Percentiles rank a stretch among this genome's conserved stretches.
Evolutionary conservation across 2,797 vertebrate species (phyloP).

Genomic region (Threskiornis aethiopicus): DNA sequence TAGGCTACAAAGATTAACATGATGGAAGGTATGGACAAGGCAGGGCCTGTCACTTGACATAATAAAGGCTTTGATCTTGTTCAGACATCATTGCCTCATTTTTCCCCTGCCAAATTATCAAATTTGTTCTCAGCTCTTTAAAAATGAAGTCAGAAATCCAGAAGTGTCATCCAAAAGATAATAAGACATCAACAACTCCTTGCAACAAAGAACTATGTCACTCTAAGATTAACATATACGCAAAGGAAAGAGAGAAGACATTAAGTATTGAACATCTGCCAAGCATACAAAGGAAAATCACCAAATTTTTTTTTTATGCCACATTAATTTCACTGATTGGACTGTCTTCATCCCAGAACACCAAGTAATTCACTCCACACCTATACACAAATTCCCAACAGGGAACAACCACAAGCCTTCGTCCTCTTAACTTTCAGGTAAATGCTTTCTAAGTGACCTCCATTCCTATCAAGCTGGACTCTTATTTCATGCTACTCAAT

Average conservation of each 20-base stretch:
- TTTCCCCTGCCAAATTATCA: constrained; percentile 39
- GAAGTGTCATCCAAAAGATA: background rate
- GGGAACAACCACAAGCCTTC: background rate
- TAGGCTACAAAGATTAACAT: constrained; percentile 33
- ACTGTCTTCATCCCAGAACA: background rate
- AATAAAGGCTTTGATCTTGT: constrained; percentile 49
- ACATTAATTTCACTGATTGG: background rate
- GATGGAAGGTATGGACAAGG: constrained; percentile 51
- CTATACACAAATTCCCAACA: background rate
- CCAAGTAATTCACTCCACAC: background rate
- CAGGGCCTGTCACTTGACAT: constrained; percentile 53
- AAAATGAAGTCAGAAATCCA: constrained; percentile 16
- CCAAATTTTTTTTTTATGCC: background rate
- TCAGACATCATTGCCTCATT: constrained; percentile 36
- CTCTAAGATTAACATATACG: background rate
- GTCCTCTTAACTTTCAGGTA: background rate
- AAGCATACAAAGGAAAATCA: background rate
- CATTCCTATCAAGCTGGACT: background rate
- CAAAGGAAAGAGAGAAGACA: background rate
- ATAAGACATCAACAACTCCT: background rate
- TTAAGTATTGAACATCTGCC: background rate
- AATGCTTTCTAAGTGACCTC: background rate
- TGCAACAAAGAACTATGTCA: background rate
- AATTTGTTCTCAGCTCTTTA: constrained; percentile 47
- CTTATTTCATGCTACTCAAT: background rate